Base-by-base conservation (phyloP, 1,140 invertebrate species). In the Heterodera carotae region DNA sequence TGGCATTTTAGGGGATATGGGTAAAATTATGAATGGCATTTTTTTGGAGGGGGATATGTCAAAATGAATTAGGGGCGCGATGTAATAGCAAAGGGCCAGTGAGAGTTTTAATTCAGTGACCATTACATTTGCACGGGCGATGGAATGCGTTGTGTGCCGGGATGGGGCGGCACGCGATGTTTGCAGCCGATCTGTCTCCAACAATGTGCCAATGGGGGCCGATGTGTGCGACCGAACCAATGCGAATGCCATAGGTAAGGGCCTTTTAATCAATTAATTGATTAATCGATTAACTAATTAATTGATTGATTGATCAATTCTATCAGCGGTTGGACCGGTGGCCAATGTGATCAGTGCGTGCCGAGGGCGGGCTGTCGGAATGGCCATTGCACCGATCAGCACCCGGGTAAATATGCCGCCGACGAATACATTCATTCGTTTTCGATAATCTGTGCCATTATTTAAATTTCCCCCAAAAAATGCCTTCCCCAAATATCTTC, bases 371-470 rank as follows among this genome's bases (percentile, higher is more conserved):
- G 75, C 2, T 76, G 75, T 43, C 34, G n/a, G 69, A 69, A 77
- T 62, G 77, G 77, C 18, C 56, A 36, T 27, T 79, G 77, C 43
- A 67, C 71, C 6, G 60, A 53, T 25, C 60, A 76, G 27, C 77
- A 56, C 12, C 48, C 48, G 12, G 48, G 48, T 56, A 5, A 22
- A 18, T 53, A 5, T 12, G 39, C 12, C 39, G 6, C 6, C 39
- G 6, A 43, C 12, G 39, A 43, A 43, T 12, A 12, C 6, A 43
- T 43, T 43, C 6, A 43, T 43, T 43, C 6, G 12, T 43, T 43
- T 43, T 43, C 39, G 12, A 8, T 43, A 43, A 43, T 43, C 12
- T 43, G 6, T 43, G 39, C 39, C 39, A 43, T 43, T 43, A n/a
- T n/a, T n/a, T n/a, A n/a, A n/a, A n/a, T n/a, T 39, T 43, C 39